Percentiles rank a stretch among this genome's conserved stretches.
These are phyloP conservation scores for Anagyrus pseudococci DNA, from an alignment of 2,888 invertebrate genomes.

Conservation along the genomic window DNA sequence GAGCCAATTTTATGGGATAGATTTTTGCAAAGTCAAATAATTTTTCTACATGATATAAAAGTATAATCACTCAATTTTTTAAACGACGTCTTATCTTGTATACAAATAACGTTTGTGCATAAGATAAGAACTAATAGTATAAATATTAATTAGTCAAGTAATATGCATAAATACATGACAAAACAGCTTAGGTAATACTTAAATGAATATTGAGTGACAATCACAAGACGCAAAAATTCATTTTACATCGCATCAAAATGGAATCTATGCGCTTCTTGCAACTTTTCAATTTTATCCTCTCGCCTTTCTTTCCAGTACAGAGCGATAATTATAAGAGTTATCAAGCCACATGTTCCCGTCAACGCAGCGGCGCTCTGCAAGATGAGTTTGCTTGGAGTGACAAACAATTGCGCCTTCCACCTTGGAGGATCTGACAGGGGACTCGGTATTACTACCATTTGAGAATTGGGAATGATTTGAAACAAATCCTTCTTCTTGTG, in stretches of 20 bases:
- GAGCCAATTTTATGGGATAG: no score
- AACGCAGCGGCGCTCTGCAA: slow-evolving; percentile 89
- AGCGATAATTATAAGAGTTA: slow-evolving; percentile 83
- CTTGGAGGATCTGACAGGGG: slow-evolving; percentile 77
- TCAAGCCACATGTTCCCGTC: slow-evolving; percentile 83
- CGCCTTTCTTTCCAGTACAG: slow-evolving; percentile 90
- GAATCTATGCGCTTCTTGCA: slow-evolving; percentile 82
- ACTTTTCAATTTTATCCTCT: slow-evolving; percentile 79
- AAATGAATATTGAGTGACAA: no score
- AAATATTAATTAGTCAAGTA: no score
- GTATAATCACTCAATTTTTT: not conserved
- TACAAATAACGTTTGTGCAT: not conserved
- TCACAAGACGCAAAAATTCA: no score
- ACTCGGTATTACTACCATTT: slow-evolving; percentile 93
- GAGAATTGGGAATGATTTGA: slow-evolving; percentile 96
- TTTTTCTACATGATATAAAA: not conserved
- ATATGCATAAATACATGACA: not conserved
- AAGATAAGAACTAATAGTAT: not conserved
- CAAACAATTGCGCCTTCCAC: slow-evolving; percentile 92
- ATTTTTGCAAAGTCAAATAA: no score
- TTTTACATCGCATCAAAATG: slow-evolving; percentile 86
- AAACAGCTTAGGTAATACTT: not conserved
- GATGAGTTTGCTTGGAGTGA: slow-evolving; percentile 93
- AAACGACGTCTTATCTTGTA: not conserved
- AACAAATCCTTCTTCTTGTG: slow-evolving; percentile 75